phyloP scores from a whole-genome alignment of 2,888 invertebrate genomes.

The Crioceris asparagi region DNA sequence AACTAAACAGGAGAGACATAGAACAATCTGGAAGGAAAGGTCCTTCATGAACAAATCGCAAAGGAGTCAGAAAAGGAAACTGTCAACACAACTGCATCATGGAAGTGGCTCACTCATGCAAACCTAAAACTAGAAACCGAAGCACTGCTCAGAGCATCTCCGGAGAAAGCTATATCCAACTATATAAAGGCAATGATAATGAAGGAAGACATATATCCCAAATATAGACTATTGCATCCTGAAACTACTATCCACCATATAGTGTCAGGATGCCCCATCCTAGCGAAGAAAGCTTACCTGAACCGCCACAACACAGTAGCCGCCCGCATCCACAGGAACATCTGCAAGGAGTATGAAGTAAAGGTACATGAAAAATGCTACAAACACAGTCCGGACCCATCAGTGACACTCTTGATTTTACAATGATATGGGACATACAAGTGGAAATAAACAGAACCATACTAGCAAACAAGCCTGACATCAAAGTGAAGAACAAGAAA shows the following conservation, averaged over 20 bases:
- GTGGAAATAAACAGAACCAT: neutral
- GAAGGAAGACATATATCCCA: too few species aligned
- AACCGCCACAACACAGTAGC: constrained; percentile 7
- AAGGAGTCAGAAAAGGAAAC: neutral
- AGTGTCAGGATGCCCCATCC: too few species aligned
- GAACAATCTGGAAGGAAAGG: neutral
- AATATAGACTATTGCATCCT: too few species aligned
- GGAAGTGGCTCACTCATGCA: constrained; percentile 1
- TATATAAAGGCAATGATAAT: too few species aligned
- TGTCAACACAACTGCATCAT: neutral
- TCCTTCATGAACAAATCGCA: neutral
- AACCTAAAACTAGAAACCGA: neutral
- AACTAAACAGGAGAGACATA: neutral
- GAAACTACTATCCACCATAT: too few species aligned
- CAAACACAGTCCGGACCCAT: constrained; percentile 4
- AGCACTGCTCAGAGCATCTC: too few species aligned
- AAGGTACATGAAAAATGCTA: too few species aligned
- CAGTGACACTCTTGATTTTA: neutral
- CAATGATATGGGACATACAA: neutral
- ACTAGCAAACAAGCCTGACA: neutral
- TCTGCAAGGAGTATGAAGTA: too few species aligned
- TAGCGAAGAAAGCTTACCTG: constrained; percentile 6
- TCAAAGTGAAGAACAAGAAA: too few species aligned
- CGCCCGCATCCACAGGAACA: too few species aligned
- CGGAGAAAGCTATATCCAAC: neutral